phyloP scores from a whole-genome alignment of 1,140 invertebrate species.

The Scaptomyza montana region DNA sequence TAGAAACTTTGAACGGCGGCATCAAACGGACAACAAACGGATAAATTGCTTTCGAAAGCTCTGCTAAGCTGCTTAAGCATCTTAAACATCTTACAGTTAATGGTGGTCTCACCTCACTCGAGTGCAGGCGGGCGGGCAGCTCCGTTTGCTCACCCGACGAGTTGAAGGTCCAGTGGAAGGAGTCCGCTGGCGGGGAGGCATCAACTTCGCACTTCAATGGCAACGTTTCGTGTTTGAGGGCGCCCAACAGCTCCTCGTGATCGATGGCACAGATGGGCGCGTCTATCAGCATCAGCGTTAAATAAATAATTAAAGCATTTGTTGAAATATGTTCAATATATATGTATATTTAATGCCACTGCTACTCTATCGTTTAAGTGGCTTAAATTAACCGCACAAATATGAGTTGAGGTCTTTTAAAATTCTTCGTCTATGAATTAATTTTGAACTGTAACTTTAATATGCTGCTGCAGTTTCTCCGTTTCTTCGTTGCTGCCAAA shows the following conservation, averaged over 20 bases:
- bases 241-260: slow-evolving; percentile 91
- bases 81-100: slow-evolving; percentile 23
- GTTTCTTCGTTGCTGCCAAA: neutral
- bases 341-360: slow-evolving; percentile 49
- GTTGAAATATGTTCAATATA: slow-evolving; percentile 59
- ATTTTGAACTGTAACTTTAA: slow-evolving; percentile 45
- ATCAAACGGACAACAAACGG: neutral
- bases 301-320: slow-evolving; percentile 66
- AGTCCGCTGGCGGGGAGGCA: slow-evolving; percentile 91
- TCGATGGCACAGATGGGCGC: slow-evolving; percentile 91
- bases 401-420: slow-evolving; percentile 33
- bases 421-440: slow-evolving; percentile 57
- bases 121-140: slow-evolving; percentile 87
- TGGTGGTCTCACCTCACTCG: slow-evolving; percentile 84
- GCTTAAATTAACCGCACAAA: slow-evolving; percentile 17
- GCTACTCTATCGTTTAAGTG: slow-evolving; percentile 10
- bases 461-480: slow-evolving; percentile 37
- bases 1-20: slow-evolving; percentile 1
- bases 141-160: slow-evolving; percentile 92
- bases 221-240: slow-evolving; percentile 93
- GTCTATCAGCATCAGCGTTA: slow-evolving; percentile 84
- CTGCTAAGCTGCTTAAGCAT: slow-evolving; percentile 2
- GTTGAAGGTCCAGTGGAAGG: slow-evolving; percentile 95
- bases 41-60: slow-evolving; percentile 18
- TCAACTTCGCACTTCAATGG: slow-evolving; percentile 92